Base-by-base conservation (phyloP, 37 sponge, comb jelly and placozoan genomes). In the Lycopodina hypogea region DNA sequence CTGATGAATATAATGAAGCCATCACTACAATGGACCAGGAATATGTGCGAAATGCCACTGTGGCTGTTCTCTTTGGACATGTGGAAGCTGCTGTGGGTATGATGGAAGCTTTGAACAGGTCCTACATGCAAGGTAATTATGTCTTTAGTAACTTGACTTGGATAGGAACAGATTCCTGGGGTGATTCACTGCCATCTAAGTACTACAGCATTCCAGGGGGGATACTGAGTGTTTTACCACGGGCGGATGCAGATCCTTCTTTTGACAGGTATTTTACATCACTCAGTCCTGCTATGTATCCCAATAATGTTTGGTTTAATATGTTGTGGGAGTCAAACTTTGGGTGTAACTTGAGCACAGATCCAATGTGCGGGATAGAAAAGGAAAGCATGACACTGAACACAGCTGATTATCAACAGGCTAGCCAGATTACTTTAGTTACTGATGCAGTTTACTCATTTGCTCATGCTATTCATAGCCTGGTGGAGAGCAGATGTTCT, bases 231-330 rank as follows among this genome's bases (percentile, higher is more conserved):
- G n/a, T n/a, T n/a, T n/a, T n/a, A 24, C 87, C 87, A 7, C 17
- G 24, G 18, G 61, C 75, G 0, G 3, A 69, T 15, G 45, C 23
- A 7, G 76, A 74, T 36, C 30, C 0, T 9, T 36, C 42, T 36
- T 90, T 86, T 75, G 83, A 90, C 70, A 26, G 50, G 0, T 88
- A 93, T 37, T 84, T 90, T 23, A 74, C 61, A 3, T 70, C 69
- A 12, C 75, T 90, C 4, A 64, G 81, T 52, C 89, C 87, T 26
- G 22, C 2, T 3, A 89, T 75, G 69, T 36, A 86, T 32, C 51
- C 73, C 9, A n/a, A 22, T 28, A 86, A 90, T 86, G 81, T 75
- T 1, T 93, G 90, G 90, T 90, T n/a, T n/a, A n/a, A n/a, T n/a
- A n/a, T n/a, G n/a, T n/a, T n/a, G n/a, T n/a, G n/a, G n/a, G n/a